phyloP scores from a whole-genome alignment of 2,797 vertebrate species.

The Bradypodion ventrale region DNA sequence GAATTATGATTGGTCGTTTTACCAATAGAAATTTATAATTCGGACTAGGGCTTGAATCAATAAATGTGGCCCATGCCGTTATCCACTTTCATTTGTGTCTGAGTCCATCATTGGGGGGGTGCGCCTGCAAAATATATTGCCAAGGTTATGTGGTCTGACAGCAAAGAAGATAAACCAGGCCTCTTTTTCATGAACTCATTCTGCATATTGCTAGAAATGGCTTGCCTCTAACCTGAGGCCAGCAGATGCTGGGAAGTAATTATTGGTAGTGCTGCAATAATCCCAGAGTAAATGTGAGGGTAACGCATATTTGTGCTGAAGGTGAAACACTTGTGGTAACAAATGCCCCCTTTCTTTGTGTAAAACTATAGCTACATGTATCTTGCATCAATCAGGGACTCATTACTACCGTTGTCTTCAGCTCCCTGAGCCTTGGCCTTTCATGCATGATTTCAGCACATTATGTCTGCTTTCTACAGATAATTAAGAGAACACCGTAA shows the following conservation, averaged over 20 bases:
- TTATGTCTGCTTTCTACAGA: constrained; percentile 56
- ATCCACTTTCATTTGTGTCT: too few species aligned
- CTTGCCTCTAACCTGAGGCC: constrained; percentile 73
- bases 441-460: constrained; percentile 49
- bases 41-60: too few species aligned
- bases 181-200: constrained; percentile 60
- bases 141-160: constrained; percentile 51
- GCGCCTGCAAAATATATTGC: not conserved
- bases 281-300: constrained; percentile 74
- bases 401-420: constrained; percentile 75
- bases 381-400: constrained; percentile 74
- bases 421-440: constrained; percentile 72
- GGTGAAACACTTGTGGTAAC: constrained; percentile 78
- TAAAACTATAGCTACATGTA: constrained; percentile 80
- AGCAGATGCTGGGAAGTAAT: constrained; percentile 79
- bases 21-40: too few species aligned
- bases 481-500: constrained; percentile 68
- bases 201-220: constrained; percentile 61
- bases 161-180: constrained; percentile 37
- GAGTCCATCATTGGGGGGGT: too few species aligned
- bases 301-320: constrained; percentile 73
- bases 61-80: too few species aligned
- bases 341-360: constrained; percentile 75
- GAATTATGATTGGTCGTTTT: too few species aligned
- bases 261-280: constrained; percentile 72